Conservation (phyloP, 1,140 invertebrate genomes). For the Drosophila willistoni region DNA sequence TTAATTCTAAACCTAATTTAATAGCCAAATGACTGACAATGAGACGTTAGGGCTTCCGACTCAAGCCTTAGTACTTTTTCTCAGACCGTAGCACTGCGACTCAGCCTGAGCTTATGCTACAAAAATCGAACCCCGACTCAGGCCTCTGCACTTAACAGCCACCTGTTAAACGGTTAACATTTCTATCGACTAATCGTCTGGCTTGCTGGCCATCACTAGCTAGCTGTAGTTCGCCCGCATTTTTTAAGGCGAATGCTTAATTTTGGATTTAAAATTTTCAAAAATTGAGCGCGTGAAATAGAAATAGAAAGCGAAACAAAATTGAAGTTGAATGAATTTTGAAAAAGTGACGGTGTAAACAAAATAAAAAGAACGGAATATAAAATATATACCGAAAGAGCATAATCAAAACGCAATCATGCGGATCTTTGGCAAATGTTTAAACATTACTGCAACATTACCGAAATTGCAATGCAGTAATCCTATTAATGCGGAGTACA, state of each 20-base stretch:
- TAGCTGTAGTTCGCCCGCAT: conserved; percentile 37
- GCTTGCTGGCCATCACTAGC: conserved; percentile 25
- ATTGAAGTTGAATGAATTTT: background rate
- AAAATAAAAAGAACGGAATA: background rate
- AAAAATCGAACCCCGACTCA: too few species aligned
- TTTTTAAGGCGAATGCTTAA: too few species aligned
- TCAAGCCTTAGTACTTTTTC: too few species aligned
- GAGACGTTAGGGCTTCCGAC: too few species aligned
- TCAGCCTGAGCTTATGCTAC: too few species aligned
- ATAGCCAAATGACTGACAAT: too few species aligned
- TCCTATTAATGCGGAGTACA: conserved; percentile 11
- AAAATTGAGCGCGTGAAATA: conserved; percentile 14
- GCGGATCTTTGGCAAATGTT: conserved; percentile 75
- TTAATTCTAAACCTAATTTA: too few species aligned
- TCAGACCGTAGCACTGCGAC: too few species aligned
- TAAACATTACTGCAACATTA: conserved; percentile 64
- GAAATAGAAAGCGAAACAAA: background rate
- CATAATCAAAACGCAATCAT: conserved; percentile 42
- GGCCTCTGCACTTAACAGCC: background rate
- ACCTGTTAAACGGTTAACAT: background rate
- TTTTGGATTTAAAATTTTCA: background rate
- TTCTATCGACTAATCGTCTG: background rate
- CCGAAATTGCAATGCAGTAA: conserved; percentile 52
- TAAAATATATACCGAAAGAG: background rate
- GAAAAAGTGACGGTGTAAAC: background rate